Conservation (phyloP, 2,797 vertebrate species). For the Prunella strophiata region DNA sequence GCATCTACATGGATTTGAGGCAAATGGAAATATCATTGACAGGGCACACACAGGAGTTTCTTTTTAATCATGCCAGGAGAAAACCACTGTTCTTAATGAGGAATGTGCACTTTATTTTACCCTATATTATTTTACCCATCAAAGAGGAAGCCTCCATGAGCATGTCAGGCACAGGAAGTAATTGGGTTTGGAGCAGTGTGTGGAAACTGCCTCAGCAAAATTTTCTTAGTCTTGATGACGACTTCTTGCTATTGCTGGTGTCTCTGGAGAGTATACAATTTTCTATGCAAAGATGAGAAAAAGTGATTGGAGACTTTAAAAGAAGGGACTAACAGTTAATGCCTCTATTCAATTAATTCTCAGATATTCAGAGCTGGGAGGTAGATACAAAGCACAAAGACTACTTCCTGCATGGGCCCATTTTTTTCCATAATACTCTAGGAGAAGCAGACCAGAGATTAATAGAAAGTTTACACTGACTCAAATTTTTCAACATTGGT, state of each 20-base stretch:
- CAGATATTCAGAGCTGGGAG: neutral
- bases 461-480: neutral
- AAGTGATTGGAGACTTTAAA: neutral
- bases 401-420: neutral
- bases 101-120: neutral
- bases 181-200: neutral
- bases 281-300: neutral
- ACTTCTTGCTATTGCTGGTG: neutral
- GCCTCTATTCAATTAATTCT: neutral
- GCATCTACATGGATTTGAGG: neutral
- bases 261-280: neutral
- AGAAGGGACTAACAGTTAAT: neutral
- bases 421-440: neutral
- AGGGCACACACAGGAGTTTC: neutral
- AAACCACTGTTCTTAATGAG: neutral
- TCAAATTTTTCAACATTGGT: neutral
- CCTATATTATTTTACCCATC: too few species aligned
- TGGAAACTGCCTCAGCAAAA: constrained; percentile 46
- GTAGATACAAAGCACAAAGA: neutral
- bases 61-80: neutral
- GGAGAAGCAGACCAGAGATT: neutral
- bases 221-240: neutral
- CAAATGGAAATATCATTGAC: neutral
- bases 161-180: neutral
- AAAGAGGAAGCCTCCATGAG: neutral